Evolutionary conservation across 2,113 vertebrate species (phyloP).

Genomic region (Semnopithecus entellus): DNA sequence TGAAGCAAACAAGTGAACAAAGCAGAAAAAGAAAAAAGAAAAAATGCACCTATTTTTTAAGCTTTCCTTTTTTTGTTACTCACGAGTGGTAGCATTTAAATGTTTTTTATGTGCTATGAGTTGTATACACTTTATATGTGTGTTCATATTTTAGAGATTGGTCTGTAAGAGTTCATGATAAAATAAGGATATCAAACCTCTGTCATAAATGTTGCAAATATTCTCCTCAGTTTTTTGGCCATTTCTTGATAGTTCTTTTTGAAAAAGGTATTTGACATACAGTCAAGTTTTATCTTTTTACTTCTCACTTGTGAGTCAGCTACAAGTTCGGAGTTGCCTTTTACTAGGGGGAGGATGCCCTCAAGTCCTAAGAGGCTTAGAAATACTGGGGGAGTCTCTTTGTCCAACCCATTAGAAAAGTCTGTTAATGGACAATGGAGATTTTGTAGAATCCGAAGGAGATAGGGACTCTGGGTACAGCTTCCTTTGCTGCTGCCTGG

Average conservation of each 20-base stretch:
- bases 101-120: background rate
- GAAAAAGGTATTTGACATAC: background rate
- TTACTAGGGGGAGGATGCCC: background rate
- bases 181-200: background rate
- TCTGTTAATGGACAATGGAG: too few relatives aligned
- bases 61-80: background rate
- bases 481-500: background rate
- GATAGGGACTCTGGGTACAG: accelerated
- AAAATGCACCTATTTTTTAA: background rate
- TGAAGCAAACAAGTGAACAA: background rate
- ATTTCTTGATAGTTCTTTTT: background rate
- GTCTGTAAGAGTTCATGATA: background rate
- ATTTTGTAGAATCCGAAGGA: background rate
- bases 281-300: background rate
- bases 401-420: background rate
- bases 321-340: background rate
- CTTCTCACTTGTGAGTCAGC: background rate
- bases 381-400: background rate
- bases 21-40: background rate
- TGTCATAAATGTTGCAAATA: background rate
- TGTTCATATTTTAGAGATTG: background rate
- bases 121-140: background rate
- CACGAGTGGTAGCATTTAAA: background rate
- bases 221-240: background rate
- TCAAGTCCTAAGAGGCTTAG: background rate